Conservation (phyloP, 30 jellyfish, hydroid and myxozoan genomes). For the Cassiopea andromeda region DNA sequence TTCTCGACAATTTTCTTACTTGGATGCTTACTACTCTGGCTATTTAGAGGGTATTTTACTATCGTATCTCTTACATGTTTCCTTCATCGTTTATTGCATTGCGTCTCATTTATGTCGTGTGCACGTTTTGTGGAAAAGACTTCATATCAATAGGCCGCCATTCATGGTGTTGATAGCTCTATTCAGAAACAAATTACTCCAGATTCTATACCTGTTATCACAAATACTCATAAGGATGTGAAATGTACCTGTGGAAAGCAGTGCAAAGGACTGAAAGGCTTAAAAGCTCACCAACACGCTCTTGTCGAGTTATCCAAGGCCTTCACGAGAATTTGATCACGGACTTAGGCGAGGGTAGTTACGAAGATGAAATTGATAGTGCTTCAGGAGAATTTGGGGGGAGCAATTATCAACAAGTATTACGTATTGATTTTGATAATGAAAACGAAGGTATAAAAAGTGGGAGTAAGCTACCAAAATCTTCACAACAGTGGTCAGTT, state of each 20-base stretch:
- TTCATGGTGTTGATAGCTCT: not conserved
- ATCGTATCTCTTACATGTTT: not conserved
- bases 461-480: not conserved
- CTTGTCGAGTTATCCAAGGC: constrained; percentile 11
- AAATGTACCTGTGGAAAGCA: not conserved
- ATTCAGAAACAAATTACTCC: not conserved
- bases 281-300: constrained; percentile 1
- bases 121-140: constrained; percentile 29
- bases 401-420: not conserved
- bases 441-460: not conserved
- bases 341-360: not conserved
- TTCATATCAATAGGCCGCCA: constrained; percentile 14
- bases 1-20: too few relatives aligned
- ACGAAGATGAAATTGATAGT: not conserved
- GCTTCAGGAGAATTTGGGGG: not conserved
- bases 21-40: not conserved
- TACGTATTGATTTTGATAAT: not conserved
- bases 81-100: not conserved
- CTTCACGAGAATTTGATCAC: not conserved
- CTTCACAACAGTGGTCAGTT: not conserved
- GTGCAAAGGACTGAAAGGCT: not conserved
- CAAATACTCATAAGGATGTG: not conserved
- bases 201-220: not conserved
- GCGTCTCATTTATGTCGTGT: not conserved
- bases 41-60: not conserved